Percentiles rank a stretch among this genome's conserved stretches.
Conservation (phyloP, 2,888 invertebrate genomes). For the Leptinotarsa tumamoca region DNA sequence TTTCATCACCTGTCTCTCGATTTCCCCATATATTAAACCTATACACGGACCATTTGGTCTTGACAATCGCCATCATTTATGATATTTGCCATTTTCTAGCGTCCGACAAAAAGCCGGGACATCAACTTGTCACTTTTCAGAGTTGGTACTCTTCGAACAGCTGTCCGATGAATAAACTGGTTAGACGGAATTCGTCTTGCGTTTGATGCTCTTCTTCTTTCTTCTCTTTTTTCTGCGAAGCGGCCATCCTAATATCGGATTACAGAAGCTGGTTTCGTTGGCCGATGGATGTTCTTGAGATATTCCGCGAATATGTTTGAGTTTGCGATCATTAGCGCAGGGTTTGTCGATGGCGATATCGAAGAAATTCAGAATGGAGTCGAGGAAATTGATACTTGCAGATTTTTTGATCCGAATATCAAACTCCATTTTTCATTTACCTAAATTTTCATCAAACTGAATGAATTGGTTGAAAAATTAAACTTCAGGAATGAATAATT, state of each 20-base stretch:
- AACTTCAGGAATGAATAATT: too few relatives aligned
- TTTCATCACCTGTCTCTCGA: constrained; percentile 13
- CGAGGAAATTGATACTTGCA: not conserved
- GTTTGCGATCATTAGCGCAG: not conserved
- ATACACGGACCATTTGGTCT: constrained; percentile 35
- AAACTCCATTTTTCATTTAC: too few relatives aligned
- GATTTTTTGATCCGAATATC: not conserved
- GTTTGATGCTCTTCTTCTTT: constrained; percentile 31
- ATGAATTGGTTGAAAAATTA: too few relatives aligned
- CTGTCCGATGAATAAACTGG: constrained; percentile 51
- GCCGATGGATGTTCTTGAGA: constrained; percentile 2
- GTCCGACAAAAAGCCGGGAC: constrained; percentile 42
- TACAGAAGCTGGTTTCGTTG: constrained; percentile 11
- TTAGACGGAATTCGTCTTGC: constrained; percentile 51
- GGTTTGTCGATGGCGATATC: not conserved
- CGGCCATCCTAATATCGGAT: constrained; percentile 21
- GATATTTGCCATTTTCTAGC: constrained; percentile 45
- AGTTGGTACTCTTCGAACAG: constrained; percentile 34
- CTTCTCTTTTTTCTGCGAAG: not conserved
- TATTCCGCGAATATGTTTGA: not conserved
- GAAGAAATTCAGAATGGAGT: not conserved
- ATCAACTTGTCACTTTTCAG: constrained; percentile 44
- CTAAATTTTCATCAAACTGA: too few relatives aligned
- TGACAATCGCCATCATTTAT: constrained; percentile 36
- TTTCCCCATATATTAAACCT: constrained; percentile 11